Evolutionary conservation across 2,888 invertebrate genomes (phyloP), one percentile per base, ranked within the genome.

Genomic region (Oeneis ivallda): DNA sequence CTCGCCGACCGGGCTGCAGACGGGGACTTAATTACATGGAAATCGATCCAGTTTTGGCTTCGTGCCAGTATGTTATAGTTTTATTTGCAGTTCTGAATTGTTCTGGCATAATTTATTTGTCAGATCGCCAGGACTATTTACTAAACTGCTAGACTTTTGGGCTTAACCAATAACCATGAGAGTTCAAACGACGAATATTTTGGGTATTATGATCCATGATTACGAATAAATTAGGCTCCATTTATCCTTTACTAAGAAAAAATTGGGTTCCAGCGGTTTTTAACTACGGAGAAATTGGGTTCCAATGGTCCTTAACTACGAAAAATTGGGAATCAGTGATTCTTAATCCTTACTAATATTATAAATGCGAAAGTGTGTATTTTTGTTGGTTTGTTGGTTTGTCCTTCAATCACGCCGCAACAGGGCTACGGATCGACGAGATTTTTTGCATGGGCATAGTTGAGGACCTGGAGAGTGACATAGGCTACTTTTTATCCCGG

Each of bases 31-130:
- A 65, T 65, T 56, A 61, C 39, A 15, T n/a, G 60, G 11, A 58
- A 58, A 66, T 66, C 62, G 58, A 53, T 63, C 53, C 59, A 47
- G 15, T 10, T 13, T 54, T 67, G 64, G 60, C 59, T 15, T 13
- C 19, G 19, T 37, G 47, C 64, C 67, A 67, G 49, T 50, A 19
- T 59, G 6, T 10, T 13, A 56, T 26, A 10, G 26, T 13, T 58
- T 66, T 52, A 45, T 58, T 45, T 39, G 47, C 34, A 56, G 13
- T 34, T 43, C 43, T 10, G 52, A 66, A 41, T 19, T 34, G 15
- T 32, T 32, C 1, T 54, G 56, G 26, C 34, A n/a, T 32, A 15
- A 57, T 9, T 45, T 41, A 13, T 56, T 34, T 53, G 52, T 53
- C 34, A 26, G 19, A 57, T 57, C 9, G 19, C 26, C 10, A 37